Evolutionary conservation across 2,113 vertebrate species (phyloP).

Genomic region (Crocuta crocuta): DNA sequence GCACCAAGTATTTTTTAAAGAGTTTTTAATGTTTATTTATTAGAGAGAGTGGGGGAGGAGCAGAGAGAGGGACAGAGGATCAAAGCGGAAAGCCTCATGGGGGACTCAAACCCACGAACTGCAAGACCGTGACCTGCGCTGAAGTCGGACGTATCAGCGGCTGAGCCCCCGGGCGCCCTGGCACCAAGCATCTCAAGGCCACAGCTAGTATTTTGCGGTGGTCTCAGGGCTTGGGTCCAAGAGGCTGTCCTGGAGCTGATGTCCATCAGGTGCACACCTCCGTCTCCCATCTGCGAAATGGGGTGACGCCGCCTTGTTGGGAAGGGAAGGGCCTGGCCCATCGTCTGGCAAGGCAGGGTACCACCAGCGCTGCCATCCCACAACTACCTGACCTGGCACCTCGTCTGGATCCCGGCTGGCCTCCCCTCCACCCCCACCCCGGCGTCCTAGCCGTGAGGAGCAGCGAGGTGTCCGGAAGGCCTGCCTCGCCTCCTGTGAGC

Average conservation of each 20-base stretch:
- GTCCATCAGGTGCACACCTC: background rate
- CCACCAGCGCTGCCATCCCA: fast-evolving
- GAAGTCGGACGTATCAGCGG: too few species aligned
- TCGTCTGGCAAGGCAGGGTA: background rate
- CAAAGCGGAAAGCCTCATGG: too few species aligned
- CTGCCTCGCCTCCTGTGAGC: fast-evolving
- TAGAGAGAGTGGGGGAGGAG: too few species aligned
- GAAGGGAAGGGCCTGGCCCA: fast-evolving
- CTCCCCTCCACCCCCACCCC: background rate
- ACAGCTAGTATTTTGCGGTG: fast-evolving
- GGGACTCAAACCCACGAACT: too few species aligned
- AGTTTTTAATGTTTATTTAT: too few species aligned
- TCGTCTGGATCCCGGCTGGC: background rate
- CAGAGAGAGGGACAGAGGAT: too few species aligned
- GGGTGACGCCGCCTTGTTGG: fast-evolving
- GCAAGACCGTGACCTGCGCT: too few species aligned
- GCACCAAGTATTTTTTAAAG: too few species aligned
- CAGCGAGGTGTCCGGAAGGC: background rate
- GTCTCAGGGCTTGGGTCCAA: background rate
- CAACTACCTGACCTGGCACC: fast-evolving
- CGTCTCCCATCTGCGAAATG: background rate
- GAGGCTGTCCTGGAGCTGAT: background rate
- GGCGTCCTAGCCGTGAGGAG: fast-evolving
- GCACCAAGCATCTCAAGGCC: fast-evolving
- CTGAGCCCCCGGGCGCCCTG: background rate